Evolutionary conservation across 2,888 invertebrate species (phyloP).

Genomic region (Pomacea canaliculata): DNA sequence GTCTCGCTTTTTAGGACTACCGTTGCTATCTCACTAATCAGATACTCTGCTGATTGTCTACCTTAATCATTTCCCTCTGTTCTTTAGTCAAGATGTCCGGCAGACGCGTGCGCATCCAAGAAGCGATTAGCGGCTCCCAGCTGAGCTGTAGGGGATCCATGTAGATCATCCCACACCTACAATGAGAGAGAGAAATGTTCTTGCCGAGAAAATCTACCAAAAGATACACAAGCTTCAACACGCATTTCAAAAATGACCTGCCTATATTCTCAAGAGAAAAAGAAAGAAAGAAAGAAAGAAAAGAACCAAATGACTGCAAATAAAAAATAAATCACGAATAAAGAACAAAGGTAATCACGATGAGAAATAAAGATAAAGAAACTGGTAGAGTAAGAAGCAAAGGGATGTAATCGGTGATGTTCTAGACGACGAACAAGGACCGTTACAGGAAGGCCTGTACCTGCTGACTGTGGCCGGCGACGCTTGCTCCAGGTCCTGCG

Average conservation of each 20-base stretch:
- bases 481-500: slow-evolving; percentile 68
- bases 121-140: slow-evolving; percentile 64
- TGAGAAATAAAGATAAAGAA: too few relatives aligned
- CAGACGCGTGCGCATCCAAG: slow-evolving; percentile 63
- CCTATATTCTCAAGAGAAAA: too few relatives aligned
- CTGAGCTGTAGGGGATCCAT: slow-evolving; percentile 68
- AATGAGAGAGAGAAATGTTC: background rate
- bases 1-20: too few relatives aligned
- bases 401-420: too few relatives aligned
- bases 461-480: slow-evolving; percentile 70
- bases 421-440: too few relatives aligned
- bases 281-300: too few relatives aligned
- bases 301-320: too few relatives aligned
- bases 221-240: background rate
- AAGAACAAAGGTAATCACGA: too few relatives aligned
- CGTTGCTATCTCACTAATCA: background rate
- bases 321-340: too few relatives aligned
- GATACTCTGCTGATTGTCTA: slow-evolving; percentile 12
- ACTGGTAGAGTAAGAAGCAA: too few relatives aligned
- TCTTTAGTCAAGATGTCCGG: slow-evolving; percentile 61
- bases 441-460: slow-evolving; percentile 27
- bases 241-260: background rate
- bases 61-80: slow-evolving; percentile 61
- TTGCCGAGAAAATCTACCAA: too few relatives aligned
- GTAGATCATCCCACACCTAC: slow-evolving; percentile 70